Base-by-base conservation (phyloP, 2,888 invertebrate genomes). In the Coelogynopora nodosa region DNA sequence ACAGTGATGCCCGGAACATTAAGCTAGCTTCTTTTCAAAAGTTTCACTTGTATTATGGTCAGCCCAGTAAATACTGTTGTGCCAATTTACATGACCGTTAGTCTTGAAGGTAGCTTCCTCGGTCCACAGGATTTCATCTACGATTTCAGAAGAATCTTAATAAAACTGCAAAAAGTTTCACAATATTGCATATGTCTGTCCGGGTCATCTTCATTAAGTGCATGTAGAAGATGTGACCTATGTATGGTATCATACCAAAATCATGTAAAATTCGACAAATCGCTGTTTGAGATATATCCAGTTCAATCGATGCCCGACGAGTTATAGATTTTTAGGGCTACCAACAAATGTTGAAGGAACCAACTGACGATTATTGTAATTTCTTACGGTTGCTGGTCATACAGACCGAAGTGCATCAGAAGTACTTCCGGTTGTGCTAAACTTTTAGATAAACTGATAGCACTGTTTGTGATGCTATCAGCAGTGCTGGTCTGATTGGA, bases 321-420 rank as follows among this genome's bases (percentile, higher is more conserved):
- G n/a, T n/a, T n/a, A 26, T 74, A 74, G 74, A 74, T 74, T 74
- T 74, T 74, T 74, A 74, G 74, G 74, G 74, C 74, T 74, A 74
- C 74, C 27, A 74, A 74, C 27, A 26, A 74, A 74, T 74, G 74
- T 26, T 74, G 74, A n/a, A 74, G 5, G 18, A 74, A 74, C 74
- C 74, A 74, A 74, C 74, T 74, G 74, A 26, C 74, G 18, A 74
- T 74, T 74, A 26, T 74, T 23, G 74, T 74, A 10, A 74, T 23
- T 74, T 74, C 27, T 13, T 74, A 26, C 27, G 5, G 74, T 74
- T 74, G 74, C 27, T 74, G 23, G 74, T 23, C 74, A 23, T 74
- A 10, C 74, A 74, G 74, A 74, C 74, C 27, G 74, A 26, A 26
- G 74, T 74, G 74, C 74, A 74, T 74, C 74, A 74, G 74, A 74